Evolutionary conservation across 2,888 invertebrate species (phyloP).

Genomic region (Hyposoter didymator): DNA sequence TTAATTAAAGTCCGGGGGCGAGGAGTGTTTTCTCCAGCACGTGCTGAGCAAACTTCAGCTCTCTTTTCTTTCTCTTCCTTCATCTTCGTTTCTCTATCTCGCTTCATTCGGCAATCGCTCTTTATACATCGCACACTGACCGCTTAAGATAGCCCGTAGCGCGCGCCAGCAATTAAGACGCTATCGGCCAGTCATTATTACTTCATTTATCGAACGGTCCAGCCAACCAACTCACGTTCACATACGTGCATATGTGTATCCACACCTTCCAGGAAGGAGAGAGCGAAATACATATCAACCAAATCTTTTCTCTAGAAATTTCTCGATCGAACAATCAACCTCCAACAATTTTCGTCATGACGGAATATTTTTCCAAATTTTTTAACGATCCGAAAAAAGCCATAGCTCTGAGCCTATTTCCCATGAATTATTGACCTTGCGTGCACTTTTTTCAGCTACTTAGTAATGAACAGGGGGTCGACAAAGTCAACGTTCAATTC

Average conservation of each 20-base stretch:
- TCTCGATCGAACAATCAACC: neutral
- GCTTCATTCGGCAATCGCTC: slow-evolving; percentile 56
- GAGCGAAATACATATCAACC: neutral
- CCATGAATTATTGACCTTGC: slow-evolving; percentile 38
- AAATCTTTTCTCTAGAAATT: neutral
- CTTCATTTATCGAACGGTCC: slow-evolving; percentile 78
- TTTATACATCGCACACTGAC: slow-evolving; percentile 54
- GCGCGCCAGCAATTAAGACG: slow-evolving; percentile 80
- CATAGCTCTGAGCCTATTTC: slow-evolving; percentile 24
- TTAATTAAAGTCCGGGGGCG: slow-evolving; percentile 78
- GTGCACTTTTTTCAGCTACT: slow-evolving; percentile 49
- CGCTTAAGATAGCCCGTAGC: slow-evolving; percentile 17
- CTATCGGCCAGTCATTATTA: slow-evolving; percentile 80
- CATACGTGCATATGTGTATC: neutral
- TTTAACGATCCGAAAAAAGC: neutral
- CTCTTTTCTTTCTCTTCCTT: slow-evolving; percentile 21
- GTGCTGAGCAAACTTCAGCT: slow-evolving; percentile 51
- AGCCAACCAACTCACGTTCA: slow-evolving; percentile 20
- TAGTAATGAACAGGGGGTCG: slow-evolving; percentile 31
- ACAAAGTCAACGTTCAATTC: neutral
- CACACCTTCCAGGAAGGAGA: neutral
- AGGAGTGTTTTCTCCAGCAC: slow-evolving; percentile 42
- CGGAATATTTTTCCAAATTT: neutral
- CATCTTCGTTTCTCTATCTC: slow-evolving; percentile 15
- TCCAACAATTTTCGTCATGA: neutral